These are phyloP conservation scores for Atherinosoma microstoma DNA, from an alignment of 2,797 vertebrate genomes.

Conservation along the genomic window DNA sequence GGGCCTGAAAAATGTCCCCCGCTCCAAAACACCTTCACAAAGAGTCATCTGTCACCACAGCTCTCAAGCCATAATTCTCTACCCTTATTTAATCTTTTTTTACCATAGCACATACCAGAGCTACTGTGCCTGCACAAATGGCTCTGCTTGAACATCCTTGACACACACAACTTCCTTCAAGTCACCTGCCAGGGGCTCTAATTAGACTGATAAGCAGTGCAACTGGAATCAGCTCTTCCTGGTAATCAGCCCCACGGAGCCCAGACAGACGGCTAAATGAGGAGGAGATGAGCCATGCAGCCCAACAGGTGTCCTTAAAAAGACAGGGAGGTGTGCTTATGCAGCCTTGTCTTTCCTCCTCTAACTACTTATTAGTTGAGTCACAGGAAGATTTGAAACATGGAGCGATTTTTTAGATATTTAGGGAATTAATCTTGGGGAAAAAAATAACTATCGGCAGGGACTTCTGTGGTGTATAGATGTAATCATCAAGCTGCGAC, in stretches of 20 bases:
- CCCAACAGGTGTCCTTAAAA: conserved; percentile 83
- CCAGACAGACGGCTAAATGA: conserved; percentile 83
- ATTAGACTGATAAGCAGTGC: conserved; percentile 83
- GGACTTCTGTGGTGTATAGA: conserved; percentile 50
- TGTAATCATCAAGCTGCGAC: conserved; percentile 65
- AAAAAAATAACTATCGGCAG: conserved; percentile 19
- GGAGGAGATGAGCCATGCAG: conserved; percentile 81
- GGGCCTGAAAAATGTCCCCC: conserved; percentile 36
- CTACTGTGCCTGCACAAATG: conserved; percentile 55
- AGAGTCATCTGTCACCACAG: conserved; percentile 32
- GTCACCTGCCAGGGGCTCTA: conserved; percentile 83
- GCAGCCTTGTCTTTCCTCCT: conserved; percentile 36
- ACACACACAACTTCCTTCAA: conserved; percentile 73
- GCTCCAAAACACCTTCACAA: conserved; percentile 21
- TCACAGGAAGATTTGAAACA: conserved; percentile 47
- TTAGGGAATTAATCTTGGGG: conserved; percentile 43
- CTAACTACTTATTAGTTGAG: conserved; percentile 54
- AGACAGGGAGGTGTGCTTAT: conserved; percentile 67
- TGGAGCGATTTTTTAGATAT: conserved; percentile 43
- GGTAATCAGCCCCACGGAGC: conserved; percentile 82
- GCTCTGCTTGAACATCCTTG: conserved; percentile 57
- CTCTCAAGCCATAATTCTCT: conserved; percentile 42
- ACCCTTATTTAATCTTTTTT: conserved; percentile 20
- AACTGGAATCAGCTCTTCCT: conserved; percentile 78
- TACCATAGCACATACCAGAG: conserved; percentile 17